Evolutionary conservation across 2,113 vertebrate genomes (phyloP).

Genomic region (Calypte anna): DNA sequence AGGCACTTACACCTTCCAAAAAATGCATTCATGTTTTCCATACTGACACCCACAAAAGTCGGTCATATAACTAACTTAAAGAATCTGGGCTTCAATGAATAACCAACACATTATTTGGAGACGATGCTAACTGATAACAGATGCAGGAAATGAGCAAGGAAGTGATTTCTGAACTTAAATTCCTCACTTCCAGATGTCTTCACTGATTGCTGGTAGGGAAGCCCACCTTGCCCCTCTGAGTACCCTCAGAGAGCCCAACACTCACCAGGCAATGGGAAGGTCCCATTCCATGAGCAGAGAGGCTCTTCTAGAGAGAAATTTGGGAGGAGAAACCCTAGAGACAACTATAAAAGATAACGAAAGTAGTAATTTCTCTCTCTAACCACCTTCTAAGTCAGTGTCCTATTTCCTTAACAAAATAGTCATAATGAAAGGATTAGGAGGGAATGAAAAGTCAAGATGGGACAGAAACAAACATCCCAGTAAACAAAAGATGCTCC

Average conservation of each 20-base stretch:
- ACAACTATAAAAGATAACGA: background rate
- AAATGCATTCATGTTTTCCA: background rate
- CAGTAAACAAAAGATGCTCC: background rate
- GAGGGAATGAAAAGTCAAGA: background rate
- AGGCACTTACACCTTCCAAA: background rate
- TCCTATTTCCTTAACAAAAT: background rate
- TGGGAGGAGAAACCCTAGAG: background rate
- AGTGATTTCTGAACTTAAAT: background rate
- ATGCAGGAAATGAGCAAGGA: background rate
- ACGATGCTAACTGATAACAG: background rate
- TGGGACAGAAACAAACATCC: fast-evolving
- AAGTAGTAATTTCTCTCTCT: background rate
- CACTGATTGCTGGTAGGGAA: background rate
- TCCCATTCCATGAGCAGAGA: background rate
- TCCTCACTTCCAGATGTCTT: background rate
- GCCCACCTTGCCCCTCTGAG: background rate
- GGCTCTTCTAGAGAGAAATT: background rate
- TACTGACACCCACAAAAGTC: background rate
- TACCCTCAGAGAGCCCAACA: background rate
- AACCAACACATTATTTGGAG: background rate
- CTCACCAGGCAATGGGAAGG: background rate
- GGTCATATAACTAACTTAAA: background rate
- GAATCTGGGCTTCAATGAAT: background rate
- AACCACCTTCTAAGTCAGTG: background rate
- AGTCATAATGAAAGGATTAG: background rate